phyloP scores from a whole-genome alignment of 2,113 vertebrate genomes.

The Gymnorhina tibicen region DNA sequence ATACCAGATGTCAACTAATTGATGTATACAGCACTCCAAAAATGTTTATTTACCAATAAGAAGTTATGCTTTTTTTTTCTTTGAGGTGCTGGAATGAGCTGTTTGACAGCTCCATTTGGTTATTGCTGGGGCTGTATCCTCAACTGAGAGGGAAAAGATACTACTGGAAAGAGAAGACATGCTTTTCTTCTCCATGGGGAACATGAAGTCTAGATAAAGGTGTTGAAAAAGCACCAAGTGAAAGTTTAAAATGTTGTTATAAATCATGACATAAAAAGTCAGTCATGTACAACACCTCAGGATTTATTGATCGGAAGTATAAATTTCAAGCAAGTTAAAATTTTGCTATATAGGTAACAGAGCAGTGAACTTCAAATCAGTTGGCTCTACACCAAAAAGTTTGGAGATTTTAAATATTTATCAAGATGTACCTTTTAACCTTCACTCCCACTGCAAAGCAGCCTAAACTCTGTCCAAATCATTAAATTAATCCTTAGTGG shows the following conservation, averaged over 20 bases:
- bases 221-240: not conserved
- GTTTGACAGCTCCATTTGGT: not conserved
- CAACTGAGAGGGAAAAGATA: not conserved
- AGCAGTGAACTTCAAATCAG: constrained; percentile 13
- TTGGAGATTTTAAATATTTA: constrained; percentile 76
- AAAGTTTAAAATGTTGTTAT: constrained; percentile 13
- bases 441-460: constrained; percentile 56
- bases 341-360: not conserved
- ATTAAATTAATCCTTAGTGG: constrained; percentile 75
- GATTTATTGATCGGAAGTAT: constrained; percentile 18
- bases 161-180: not conserved
- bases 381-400: constrained; percentile 26
- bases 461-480: constrained; percentile 62
- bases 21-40: not conserved
- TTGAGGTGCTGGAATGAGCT: not conserved
- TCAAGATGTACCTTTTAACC: constrained; percentile 73
- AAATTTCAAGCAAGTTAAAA: constrained; percentile 34
- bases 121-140: not conserved
- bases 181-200: not conserved
- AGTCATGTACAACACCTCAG: not conserved
- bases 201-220: not conserved
- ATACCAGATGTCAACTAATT: constrained; percentile 34
- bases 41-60: not conserved
- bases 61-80: not conserved
- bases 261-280: constrained; percentile 4